phyloP scores from a whole-genome alignment of 2,113 vertebrate species.

The Anthoscopus minutus region DNA sequence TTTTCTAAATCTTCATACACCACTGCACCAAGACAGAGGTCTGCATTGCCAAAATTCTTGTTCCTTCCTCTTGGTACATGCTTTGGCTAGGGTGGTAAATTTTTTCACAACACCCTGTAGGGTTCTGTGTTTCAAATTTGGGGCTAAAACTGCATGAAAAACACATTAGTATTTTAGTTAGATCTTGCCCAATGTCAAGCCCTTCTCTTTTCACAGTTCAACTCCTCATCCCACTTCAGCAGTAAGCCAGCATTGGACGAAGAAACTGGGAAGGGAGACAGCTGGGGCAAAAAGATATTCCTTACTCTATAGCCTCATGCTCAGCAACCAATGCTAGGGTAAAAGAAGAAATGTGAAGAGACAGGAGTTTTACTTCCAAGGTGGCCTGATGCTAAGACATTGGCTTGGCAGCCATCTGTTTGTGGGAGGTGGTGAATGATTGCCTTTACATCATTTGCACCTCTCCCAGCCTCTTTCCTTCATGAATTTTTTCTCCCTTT shows the following conservation, averaged over 20 bases:
- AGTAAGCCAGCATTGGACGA: not conserved
- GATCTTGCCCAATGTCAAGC: not conserved
- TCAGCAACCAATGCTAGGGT: not conserved
- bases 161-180: not conserved
- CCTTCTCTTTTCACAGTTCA: not conserved
- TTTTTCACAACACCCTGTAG: not conserved
- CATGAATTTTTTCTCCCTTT: not conserved
- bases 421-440: not conserved
- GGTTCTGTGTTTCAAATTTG: not conserved
- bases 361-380: not conserved
- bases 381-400: not conserved
- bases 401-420: not conserved
- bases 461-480: not conserved
- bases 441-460: not conserved
- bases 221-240: not conserved
- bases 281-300: not conserved
- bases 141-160: not conserved
- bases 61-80: not conserved
- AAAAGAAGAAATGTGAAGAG: not conserved
- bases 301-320: not conserved
- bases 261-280: not conserved
- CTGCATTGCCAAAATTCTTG: not conserved
- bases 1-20: not conserved
- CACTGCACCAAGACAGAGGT: not conserved
- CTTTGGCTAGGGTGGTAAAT: not conserved